phyloP scores from a whole-genome alignment of 2,113 vertebrate genomes.

The Cathartes aura region DNA sequence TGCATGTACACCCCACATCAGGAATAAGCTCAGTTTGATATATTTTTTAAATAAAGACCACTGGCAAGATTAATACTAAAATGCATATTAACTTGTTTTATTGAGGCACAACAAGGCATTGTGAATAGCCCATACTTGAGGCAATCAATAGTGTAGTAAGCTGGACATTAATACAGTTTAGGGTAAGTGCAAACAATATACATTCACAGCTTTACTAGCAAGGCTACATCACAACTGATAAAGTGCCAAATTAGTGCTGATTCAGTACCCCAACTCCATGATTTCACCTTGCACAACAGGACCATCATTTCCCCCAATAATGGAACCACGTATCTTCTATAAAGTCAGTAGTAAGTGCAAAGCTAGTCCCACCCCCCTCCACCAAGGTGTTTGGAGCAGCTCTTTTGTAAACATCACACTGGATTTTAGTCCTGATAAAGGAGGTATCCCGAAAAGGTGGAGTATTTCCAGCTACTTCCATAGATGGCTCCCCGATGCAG shows the following conservation, averaged over 20 bases:
- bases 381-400: conserved; percentile 64
- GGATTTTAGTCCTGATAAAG: conserved; percentile 93
- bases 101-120: conserved; percentile 89
- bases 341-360: conserved; percentile 70
- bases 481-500: conserved; percentile 96
- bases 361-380: conserved; percentile 59
- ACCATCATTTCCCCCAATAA: conserved; percentile 61
- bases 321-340: conserved; percentile 53
- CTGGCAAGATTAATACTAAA: conserved; percentile 68
- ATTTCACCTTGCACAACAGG: conserved; percentile 72
- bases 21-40: neutral
- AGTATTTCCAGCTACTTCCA: conserved; percentile 98
- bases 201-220: conserved; percentile 82
- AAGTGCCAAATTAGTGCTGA: conserved; percentile 84
- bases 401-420: conserved; percentile 56
- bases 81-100: conserved; percentile 85
- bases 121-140: conserved; percentile 78
- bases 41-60: conserved; percentile 9
- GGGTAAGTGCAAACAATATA: conserved; percentile 82
- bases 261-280: conserved; percentile 73
- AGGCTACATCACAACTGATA: conserved; percentile 83
- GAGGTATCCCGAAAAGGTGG: conserved; percentile 97
- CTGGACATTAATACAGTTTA: conserved; percentile 76
- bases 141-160: conserved; percentile 78
- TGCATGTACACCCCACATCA: neutral